Evolutionary conservation across 2,888 invertebrate genomes (phyloP), one percentile per base, ranked within the genome.

Genomic region (Syrista parreyssii): DNA sequence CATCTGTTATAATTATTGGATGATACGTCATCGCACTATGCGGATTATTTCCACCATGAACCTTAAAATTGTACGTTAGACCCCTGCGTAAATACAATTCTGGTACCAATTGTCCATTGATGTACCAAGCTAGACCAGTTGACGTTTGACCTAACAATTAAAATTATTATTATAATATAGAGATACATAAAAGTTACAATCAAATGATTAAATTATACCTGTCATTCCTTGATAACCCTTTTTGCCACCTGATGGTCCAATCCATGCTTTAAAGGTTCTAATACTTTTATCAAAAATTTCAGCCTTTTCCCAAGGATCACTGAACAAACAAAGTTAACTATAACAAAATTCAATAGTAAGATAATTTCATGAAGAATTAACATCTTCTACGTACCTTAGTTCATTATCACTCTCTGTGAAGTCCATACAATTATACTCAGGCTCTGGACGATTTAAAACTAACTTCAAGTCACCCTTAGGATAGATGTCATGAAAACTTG

Each of bases 71-170:
- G 92, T 98, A 98, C 0, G 95, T 95, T 78, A 97, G 93, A 0
- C 98, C 98, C 76, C 98, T 92, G 80, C 97, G 94, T 85, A 98
- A 92, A 93, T 96, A 97, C 80, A 98, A 92, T 91, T 98, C 97
- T 0, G 98, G 98, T 75, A 96, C 95, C 85, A 98, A 92, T 87
- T 95, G 94, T 0, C 98, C 98, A 92, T 98, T 98, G 81, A 98
- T 96, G 92, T 98, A 98, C 97, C 98, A 98, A 15, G 97, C 95
- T 72, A 96, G 92, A 0, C 95, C 96, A 84, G 94, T 95, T 68
- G 94, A 94, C 36, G 94, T 94, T 89, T 95, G 95, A 3, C 94
- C 94, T 94, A n/a, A 68, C 11, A 35, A 55, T 55, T 11, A 72
- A 72, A 72, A 68, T 15, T n/a, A n/a, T 32, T 23, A 75, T 15